These are phyloP conservation scores for Berghia stephanieae DNA, from an alignment of 1,140 invertebrate species.

Conservation along the genomic window DNA sequence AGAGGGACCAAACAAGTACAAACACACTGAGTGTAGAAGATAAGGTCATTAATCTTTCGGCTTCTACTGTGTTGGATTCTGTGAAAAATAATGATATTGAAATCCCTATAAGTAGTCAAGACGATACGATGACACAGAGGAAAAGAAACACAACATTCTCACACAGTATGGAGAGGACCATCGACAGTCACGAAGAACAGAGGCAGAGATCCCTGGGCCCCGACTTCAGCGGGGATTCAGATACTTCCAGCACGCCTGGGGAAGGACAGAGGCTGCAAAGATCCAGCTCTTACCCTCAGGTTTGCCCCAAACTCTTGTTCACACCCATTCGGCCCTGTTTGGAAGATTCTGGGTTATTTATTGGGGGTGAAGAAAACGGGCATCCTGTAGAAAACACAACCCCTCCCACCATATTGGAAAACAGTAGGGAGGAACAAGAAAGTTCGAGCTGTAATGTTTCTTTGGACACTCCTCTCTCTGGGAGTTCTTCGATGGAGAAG, in stretches of 20 bases:
- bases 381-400: background rate
- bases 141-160: background rate
- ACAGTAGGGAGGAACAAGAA: too few species aligned
- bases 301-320: conserved; percentile 1
- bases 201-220: conserved; percentile 22
- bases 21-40: too few species aligned
- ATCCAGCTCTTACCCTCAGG: conserved; percentile 21
- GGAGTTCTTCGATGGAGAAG: background rate
- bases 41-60: too few species aligned
- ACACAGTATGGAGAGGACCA: too few species aligned
- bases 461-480: background rate
- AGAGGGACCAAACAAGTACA: too few species aligned
- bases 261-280: background rate
- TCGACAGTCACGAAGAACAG: background rate
- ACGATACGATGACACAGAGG: too few species aligned
- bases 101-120: background rate
- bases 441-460: too few species aligned
- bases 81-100: background rate
- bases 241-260: background rate
- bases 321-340: conserved; percentile 26
- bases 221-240: background rate
- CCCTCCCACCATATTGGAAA: background rate
- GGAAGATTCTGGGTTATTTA: conserved; percentile 24
- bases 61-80: background rate
- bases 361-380: background rate